Percentiles rank a stretch among this genome's conserved stretches.
Evolutionary conservation across 2,797 vertebrate species (phyloP).

Genomic region (Poecilia wingei): DNA sequence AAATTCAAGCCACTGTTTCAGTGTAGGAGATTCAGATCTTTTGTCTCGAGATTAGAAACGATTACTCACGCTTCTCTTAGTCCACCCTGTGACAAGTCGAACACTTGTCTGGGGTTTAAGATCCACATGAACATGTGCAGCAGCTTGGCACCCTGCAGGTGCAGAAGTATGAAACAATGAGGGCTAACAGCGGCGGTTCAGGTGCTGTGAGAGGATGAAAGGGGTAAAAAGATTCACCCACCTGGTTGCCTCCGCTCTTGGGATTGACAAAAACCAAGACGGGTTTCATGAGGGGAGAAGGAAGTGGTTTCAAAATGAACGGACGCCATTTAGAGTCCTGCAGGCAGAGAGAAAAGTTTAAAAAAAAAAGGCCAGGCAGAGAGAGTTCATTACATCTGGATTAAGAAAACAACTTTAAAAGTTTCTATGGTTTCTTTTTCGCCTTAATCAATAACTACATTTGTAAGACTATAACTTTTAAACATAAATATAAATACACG

Average conservation of each 20-base stretch:
- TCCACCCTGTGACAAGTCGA: conserved; percentile 96
- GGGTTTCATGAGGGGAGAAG: conserved; percentile 97
- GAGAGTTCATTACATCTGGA: background rate
- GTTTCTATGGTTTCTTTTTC: background rate
- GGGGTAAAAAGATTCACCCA: conserved; percentile 47
- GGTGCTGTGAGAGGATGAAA: background rate
- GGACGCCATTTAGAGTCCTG: conserved; percentile 96
- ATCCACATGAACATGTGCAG: conserved; percentile 99
- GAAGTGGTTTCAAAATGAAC: conserved; percentile 95
- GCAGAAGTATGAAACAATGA: background rate
- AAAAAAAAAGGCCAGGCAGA: background rate
- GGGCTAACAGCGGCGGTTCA: background rate
- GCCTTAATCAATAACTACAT: background rate
- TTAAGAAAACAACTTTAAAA: background rate
- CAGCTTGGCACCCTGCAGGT: conserved; percentile 91
- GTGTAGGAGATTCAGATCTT: too few species aligned
- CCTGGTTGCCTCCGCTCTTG: conserved; percentile 98
- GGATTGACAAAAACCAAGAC: conserved; percentile 98
- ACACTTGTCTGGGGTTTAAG: conserved; percentile 97
- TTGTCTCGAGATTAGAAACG: background rate
- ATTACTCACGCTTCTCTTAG: conserved; percentile 94
- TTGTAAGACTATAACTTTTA: background rate
- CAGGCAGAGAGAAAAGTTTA: background rate
- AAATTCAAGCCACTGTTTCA: background rate
- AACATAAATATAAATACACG: background rate